Base-by-base conservation (phyloP, 2,113 vertebrate species). In the Saguinus imperator region DNA sequence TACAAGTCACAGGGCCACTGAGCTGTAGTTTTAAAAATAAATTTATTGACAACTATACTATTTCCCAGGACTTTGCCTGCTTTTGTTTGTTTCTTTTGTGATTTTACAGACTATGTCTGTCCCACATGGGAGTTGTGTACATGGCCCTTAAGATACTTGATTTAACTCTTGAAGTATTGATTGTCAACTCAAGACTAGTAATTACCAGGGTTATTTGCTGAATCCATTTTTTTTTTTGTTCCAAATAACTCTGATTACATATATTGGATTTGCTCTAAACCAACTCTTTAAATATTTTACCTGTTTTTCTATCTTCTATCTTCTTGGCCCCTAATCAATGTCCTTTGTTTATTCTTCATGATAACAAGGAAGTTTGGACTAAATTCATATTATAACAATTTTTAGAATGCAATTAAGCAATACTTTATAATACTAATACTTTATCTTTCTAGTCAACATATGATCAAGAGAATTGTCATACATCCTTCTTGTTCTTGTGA, bases 111-210 rank as follows among this genome's bases (percentile, higher is more conserved):
- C 27, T 83, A 0, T 57, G 23, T 90, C 61, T 94, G 4, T 61
- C 20, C 66, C 88, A 52, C 37, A 5, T 80, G 84, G 35, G 17
- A 87, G 21, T 94, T 73, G 21, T 77, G 1, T 77, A 89, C 29
- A 55, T 96, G 40, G 5, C 76, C 27, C 45, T 91, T 91, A 85
- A 29, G 37, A 73, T 87, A 68, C 93, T 96, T 94, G 57, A 66
- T 81, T 84, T 96, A 93, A 83, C 48, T 85, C 50, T 87, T 91
- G 23, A 40, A 64, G 23, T 94, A 76, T 40, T 94, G n/a, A 45
- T 80, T 94, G 14, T 52, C 68, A n/a, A 70, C 14, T 93, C 23
- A 72, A 70, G 43, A 0, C 52, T 77, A 50, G 3, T 95, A 72
- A 96, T 94, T 91, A 61, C 32, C 57, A n/a, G 16, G 6, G 16